Conservation (phyloP, 2,113 vertebrate species). For the Columba janthina region DNA sequence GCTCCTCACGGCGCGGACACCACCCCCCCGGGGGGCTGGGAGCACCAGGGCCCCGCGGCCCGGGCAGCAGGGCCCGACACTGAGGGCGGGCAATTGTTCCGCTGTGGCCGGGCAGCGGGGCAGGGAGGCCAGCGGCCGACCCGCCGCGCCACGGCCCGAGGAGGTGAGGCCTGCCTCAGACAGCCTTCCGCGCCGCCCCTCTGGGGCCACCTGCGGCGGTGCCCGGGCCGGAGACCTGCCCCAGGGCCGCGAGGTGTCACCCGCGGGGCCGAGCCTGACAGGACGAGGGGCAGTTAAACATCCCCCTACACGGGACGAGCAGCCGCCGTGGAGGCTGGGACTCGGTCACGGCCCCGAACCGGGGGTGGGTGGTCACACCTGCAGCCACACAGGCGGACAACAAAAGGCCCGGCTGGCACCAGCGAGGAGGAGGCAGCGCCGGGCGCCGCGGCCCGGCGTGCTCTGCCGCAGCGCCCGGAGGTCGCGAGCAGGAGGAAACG, state of each 20-base stretch:
- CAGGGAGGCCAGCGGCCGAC: neutral
- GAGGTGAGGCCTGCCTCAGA: neutral
- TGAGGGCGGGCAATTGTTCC: neutral
- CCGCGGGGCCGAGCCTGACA: too few relatives aligned
- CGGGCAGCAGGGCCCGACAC: neutral
- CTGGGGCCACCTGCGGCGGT: neutral
- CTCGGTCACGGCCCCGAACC: too few relatives aligned
- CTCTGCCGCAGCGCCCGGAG: neutral
- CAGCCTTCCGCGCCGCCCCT: neutral
- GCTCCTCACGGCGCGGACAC: neutral
- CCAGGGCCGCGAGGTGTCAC: neutral
- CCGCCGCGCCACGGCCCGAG: neutral
- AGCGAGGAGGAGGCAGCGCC: neutral
- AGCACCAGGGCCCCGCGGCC: neutral
- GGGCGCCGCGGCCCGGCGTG: neutral
- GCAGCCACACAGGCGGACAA: neutral
- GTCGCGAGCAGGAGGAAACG: neutral
- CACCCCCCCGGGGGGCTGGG: neutral
- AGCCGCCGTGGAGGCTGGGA: neutral
- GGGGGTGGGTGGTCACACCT: neutral
- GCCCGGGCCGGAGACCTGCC: too few relatives aligned
- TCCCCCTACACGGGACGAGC: neutral
- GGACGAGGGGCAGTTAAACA: neutral
- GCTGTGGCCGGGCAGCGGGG: too few relatives aligned
- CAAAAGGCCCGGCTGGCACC: neutral